Evolutionary conservation across 2,113 vertebrate species (phyloP).

Genomic region (Psilopsiagon aymara): DNA sequence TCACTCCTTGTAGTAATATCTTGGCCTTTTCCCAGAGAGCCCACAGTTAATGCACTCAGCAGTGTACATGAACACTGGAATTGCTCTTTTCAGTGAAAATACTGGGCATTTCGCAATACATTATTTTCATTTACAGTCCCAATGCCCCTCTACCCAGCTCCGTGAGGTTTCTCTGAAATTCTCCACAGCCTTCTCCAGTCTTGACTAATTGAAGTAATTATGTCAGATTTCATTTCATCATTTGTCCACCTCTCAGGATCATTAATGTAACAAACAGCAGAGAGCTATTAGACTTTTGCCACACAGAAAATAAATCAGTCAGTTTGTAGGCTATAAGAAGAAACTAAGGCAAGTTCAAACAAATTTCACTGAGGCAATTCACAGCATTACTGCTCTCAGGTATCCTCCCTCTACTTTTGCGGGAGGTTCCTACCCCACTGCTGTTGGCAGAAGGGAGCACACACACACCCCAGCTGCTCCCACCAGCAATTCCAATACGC

Average conservation of each 20-base stretch:
- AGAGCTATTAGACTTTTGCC: background rate
- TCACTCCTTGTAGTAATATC: background rate
- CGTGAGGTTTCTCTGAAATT: background rate
- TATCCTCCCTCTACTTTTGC: conserved; percentile 11
- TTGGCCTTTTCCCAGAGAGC: background rate
- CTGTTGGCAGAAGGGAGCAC: background rate
- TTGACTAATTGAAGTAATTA: conserved; percentile 34
- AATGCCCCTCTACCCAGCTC: background rate
- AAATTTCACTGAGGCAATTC: conserved; percentile 19
- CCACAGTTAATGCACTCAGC: background rate
- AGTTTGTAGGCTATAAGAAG: background rate
- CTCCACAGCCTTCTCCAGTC: background rate
- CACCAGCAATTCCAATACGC: fast-evolving
- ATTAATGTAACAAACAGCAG: background rate
- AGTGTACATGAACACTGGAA: background rate
- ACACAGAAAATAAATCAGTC: conserved; percentile 12
- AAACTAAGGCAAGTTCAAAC: conserved; percentile 26
- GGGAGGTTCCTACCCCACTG: background rate
- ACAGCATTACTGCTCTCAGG: background rate
- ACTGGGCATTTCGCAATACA: background rate
- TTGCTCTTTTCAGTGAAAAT: background rate
- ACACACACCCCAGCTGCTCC: background rate
- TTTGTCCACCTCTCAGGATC: background rate
- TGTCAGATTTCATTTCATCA: conserved; percentile 27
- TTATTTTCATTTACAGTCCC: background rate